A percentile compares a stretch with the other conserved stretches of the same genome.
phyloP scores from a whole-genome alignment of 2,113 vertebrate genomes.

The Elachura formosa region DNA sequence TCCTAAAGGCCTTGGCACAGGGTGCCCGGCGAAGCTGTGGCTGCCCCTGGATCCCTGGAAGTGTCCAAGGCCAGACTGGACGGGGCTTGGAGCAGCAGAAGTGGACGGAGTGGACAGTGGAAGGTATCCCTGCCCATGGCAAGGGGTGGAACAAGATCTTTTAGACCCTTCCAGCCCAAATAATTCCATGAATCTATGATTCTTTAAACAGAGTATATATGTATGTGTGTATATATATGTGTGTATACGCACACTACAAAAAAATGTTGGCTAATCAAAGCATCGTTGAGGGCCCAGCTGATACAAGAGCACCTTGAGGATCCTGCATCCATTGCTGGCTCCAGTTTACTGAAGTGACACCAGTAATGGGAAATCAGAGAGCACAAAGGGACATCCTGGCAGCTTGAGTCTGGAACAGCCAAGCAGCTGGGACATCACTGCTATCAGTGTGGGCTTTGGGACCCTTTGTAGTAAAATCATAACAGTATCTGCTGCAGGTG shows the following conservation, averaged over 20 bases:
- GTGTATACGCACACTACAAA: accelerated
- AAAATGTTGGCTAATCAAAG: background rate
- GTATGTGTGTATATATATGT: accelerated
- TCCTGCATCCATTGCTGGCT: accelerated
- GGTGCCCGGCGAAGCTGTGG: background rate
- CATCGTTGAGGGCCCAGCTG: background rate
- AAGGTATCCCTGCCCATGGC: background rate
- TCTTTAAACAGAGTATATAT: background rate
- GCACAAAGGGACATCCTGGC: accelerated
- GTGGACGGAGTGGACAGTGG: too few species aligned
- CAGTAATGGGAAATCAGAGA: accelerated
- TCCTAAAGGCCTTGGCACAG: background rate
- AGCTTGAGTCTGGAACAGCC: accelerated
- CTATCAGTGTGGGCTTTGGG: background rate
- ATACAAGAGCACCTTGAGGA: accelerated
- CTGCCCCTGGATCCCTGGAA: background rate
- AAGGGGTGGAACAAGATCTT: background rate
- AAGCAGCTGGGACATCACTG: background rate
- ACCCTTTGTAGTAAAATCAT: background rate
- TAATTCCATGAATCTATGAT: background rate
- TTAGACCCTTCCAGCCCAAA: background rate
- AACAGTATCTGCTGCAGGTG: background rate
- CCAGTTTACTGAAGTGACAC: accelerated
- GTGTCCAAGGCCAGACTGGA: background rate
- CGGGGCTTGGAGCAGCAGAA: background rate